Percentiles rank a stretch among this genome's conserved stretches.
These are phyloP conservation scores for Autographa pulchrina DNA, from an alignment of 2,888 invertebrate species.

Conservation along the genomic window DNA sequence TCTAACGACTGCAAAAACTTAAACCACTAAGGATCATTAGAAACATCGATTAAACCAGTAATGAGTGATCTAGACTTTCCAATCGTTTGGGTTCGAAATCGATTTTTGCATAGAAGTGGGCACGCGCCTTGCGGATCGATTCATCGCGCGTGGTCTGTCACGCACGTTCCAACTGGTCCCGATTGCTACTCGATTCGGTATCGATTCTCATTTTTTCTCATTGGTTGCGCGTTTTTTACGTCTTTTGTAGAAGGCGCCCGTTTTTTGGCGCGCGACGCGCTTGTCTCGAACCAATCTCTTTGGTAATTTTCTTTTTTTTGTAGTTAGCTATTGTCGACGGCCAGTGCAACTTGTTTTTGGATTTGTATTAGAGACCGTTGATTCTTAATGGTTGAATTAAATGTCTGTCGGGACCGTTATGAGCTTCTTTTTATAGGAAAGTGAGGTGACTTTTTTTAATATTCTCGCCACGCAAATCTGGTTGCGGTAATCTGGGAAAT, in stretches of 20 bases:
- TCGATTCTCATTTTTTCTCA: conserved; percentile 74
- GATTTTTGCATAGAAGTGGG: conserved; percentile 75
- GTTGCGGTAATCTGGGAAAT: conserved; percentile 37
- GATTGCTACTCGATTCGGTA: conserved; percentile 79
- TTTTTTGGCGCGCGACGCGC: conserved; percentile 78
- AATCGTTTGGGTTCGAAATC: conserved; percentile 67
- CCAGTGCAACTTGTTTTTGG: conserved; percentile 74
- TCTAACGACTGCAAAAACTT: conserved; percentile 7
- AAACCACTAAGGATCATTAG: conserved; percentile 8
- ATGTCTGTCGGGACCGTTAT: conserved; percentile 69
- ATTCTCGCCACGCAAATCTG: conserved; percentile 54
- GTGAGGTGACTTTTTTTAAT: conserved; percentile 52
- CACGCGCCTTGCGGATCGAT: conserved; percentile 76
- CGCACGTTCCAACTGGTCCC: conserved; percentile 77
- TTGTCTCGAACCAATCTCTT: conserved; percentile 75
- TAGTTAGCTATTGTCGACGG: conserved; percentile 73
- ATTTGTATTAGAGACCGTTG: conserved; percentile 74
- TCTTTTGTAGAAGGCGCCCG: conserved; percentile 67
- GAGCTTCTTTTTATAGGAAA: conserved; percentile 62
- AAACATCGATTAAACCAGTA: conserved; percentile 35
- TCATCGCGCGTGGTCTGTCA: conserved; percentile 79
- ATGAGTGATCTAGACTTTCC: conserved; percentile 59
- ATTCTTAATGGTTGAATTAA: conserved; percentile 75
- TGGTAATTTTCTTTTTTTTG: conserved; percentile 71
- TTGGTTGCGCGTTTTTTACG: conserved; percentile 63